Base-by-base conservation (phyloP, 2,888 invertebrate genomes). In the Syrista parreyssii region DNA sequence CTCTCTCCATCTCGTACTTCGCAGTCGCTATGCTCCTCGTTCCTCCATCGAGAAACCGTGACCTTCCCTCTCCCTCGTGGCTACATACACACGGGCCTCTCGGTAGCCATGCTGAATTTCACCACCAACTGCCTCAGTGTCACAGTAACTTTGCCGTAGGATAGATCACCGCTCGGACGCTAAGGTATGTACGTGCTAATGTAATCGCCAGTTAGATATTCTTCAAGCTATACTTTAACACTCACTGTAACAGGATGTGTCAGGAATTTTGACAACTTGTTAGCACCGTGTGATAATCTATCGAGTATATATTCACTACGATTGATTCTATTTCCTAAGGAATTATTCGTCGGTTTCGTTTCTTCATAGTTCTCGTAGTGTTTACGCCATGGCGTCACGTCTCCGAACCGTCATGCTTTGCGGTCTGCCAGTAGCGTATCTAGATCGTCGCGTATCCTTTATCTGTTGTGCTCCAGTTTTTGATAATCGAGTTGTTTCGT, bases 121-220 rank as follows among this genome's bases (percentile, higher is more conserved):
- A 83, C 80, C 71, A 71, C 79, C 80, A 80, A 79, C 79, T 83
- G 68, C 82, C 80, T 85, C 84, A 88, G 88, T 89, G 84, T 84
- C 84, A 82, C 84, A 83, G 83, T 82, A 85, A 84, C 86, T 83
- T 82, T 79, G 74, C 79, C 69, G 79, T 81, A 75, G 82, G 82
- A 83, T 83, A 83, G 79, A 80, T 84, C 81, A 80, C 78, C 81
- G 74, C 76, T 35, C 36, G 82, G 35, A 33, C 71, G 71, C 31
- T 71, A 71, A 71, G 71, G 71, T 71, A 71, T 3, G 71, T 71
- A 23, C 0, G 15, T 23, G 55, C 23, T 55, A 40, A 15, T 6
- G 6, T 40, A 55, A 55, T 55, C 55, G 55, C 15, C 9, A 55
- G 23, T 23, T 55, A 23, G 9, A 55, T 9, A 23, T 55, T 55